A percentile compares a stretch with the other conserved stretches of the same genome.
phyloP scores from a whole-genome alignment of 2,113 vertebrate genomes.

The Plecotus auritus region DNA sequence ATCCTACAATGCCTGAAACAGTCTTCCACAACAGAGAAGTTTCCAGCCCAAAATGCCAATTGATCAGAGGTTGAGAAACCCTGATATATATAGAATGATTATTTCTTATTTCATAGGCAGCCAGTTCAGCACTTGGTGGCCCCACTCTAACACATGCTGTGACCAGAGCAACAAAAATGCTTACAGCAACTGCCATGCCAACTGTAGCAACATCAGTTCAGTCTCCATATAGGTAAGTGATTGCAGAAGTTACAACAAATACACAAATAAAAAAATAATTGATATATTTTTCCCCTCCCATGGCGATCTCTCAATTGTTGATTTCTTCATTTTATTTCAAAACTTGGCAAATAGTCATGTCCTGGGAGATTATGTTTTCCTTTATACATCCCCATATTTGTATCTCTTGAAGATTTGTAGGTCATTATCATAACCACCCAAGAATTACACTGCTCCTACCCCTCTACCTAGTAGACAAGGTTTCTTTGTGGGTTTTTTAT shows the following conservation, averaged over 20 bases:
- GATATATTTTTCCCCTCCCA: not conserved
- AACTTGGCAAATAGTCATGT: not conserved
- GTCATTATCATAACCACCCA: not conserved
- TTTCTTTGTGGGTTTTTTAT: not conserved
- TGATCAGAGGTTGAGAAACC: not conserved
- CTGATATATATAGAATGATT: not conserved
- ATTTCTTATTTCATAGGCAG: constrained; percentile 83
- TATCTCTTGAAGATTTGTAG: not conserved
- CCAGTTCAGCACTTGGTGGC: constrained; percentile 95
- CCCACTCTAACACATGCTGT: constrained; percentile 97
- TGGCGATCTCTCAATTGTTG: not conserved
- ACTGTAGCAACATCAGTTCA: constrained; percentile 98
- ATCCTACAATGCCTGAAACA: not conserved
- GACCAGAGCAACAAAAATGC: constrained; percentile 98
- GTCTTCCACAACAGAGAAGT: not conserved
- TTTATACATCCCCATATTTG: not conserved
- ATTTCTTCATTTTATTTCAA: not conserved
- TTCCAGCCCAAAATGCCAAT: not conserved
- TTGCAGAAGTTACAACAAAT: not conserved
- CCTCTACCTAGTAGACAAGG: not conserved
- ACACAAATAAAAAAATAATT: not conserved
- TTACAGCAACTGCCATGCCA: constrained; percentile 98
- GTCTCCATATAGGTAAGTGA: constrained; percentile 94
- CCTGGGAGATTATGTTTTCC: not conserved
- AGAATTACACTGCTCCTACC: not conserved